These are phyloP conservation scores for Tyrannus savana DNA, from an alignment of 2,113 vertebrate genomes.

Conservation along the genomic window DNA sequence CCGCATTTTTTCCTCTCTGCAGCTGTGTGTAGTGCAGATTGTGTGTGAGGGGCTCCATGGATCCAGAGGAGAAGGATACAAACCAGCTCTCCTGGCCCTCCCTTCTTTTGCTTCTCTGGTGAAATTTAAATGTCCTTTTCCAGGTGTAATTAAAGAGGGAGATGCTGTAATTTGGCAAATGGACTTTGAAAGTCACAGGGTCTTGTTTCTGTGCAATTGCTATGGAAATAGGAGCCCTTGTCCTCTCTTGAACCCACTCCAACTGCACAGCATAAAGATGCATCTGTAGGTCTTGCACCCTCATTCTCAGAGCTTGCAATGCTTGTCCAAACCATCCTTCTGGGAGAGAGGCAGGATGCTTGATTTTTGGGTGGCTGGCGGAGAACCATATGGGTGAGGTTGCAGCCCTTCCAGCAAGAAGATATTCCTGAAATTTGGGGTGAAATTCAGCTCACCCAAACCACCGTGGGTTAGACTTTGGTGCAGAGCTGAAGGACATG, in stretches of 20 bases:
- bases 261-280: background rate
- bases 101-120: background rate
- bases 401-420: background rate
- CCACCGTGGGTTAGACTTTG: background rate
- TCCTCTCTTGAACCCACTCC: background rate
- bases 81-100: background rate
- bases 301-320: background rate
- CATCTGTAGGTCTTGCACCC: background rate
- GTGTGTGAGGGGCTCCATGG: background rate
- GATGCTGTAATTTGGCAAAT: background rate
- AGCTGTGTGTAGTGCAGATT: background rate
- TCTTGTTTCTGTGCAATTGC: background rate
- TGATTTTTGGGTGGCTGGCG: background rate
- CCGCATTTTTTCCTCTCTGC: slow-evolving; percentile 2
- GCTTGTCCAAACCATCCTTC: background rate
- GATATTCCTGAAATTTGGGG: background rate
- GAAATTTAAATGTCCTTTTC: background rate
- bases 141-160: background rate
- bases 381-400: background rate
- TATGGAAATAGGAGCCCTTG: background rate
- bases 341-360: background rate
- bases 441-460: background rate
- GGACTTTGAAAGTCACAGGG: background rate
- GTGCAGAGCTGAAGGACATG: background rate
- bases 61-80: background rate